Base-by-base conservation (phyloP, 2,797 vertebrate genomes). In the Tympanoctomys barrerae region DNA sequence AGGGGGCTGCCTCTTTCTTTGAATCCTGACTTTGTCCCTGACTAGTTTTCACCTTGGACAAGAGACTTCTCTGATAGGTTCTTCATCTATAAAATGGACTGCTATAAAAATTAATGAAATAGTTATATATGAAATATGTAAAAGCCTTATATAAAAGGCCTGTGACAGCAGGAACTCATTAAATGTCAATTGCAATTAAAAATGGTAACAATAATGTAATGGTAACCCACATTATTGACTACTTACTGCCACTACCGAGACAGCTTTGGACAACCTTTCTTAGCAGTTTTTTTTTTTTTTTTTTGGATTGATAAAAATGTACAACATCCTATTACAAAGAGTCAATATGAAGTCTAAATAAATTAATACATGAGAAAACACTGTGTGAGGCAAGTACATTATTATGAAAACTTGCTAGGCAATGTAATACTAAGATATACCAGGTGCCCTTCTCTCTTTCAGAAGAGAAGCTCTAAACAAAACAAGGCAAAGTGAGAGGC, bases 291-390 rank as follows among this genome's bases (percentile, higher is more conserved):
- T 78, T 61, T n/a, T 95, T 85, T 54, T 54, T 54, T 91, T 82
- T 95, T 77, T 61, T 31, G 94, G 73, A 66, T 0, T 86, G 87
- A 87, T n/a, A 90, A 92, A 94, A 81, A 92, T 61, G 36, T 39
- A 83, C 70, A 82, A 71, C 71, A 84, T 52, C 61, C 33, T 46
- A 62, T 42, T 46, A 54, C 33, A 78, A 89, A 91, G 19, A 91
- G 26, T 31, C n/a, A 89, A 36, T 33, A 21, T 78, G 94, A 94
- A 36, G n/a, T 80, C 46, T 46, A 85, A 87, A 4, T 42, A 59
- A 77, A 28, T 42, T 61, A 75, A 81, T 21, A 7, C 31, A 42
- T 28, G 46, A 81, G 86, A 85, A 92, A 81, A 68, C 11, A 82
- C 80, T 62, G 28, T 73, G n/a, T 42, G 77, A 79, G 36, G 85